Evolutionary conservation across 2,888 invertebrate species (phyloP), one percentile per base, ranked within the genome.

Genomic region (Deilephila elpenor): DNA sequence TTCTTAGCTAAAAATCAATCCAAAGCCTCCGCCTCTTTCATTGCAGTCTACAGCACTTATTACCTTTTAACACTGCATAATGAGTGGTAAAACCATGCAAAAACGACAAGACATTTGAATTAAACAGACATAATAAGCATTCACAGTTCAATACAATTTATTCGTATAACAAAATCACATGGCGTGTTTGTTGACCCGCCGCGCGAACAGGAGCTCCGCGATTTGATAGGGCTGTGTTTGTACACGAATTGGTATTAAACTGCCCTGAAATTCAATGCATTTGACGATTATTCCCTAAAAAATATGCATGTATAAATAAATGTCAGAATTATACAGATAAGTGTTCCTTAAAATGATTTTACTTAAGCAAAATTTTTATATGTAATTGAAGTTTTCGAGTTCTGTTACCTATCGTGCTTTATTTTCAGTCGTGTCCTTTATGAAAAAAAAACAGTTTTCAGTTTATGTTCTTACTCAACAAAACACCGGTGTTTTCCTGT

Each of bases 141-240:
- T 73, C 67, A 62, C 56, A 51, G 71, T 62, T 64, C 70, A 64
- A 62, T 74, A 74, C 71, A 71, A 74, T 74, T 56, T 71, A 71
- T 71, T 71, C 59, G 71, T 56, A 56, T 74, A 71, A 71, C 64
- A 70, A 60, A 60, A 62, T 73, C 34, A 61, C 61, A 70, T 70
- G 70, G 74, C 74, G 70, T 70, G 71, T 74, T 53, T 71, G 61
- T 70, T 61, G 72, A 72, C 70, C 37, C 37, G 64, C 37, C 72
- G 71, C 71, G 71, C 70, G 71, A 71, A 71, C 73, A 71, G 71
- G 61, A 73, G 61, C 62, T 59, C 70, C 19, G 59, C 37, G 6
- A 29, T 59, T 20, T n/a, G 37, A 20, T 71, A 73, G 73, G 73
- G 71, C 56, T n/a, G 56, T 56, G 19, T 44, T 44, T 56, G 56